Percentiles rank a stretch among this genome's conserved stretches.
These are phyloP conservation scores for Pogonocichla stellata DNA, from an alignment of 2,113 vertebrate genomes.

Conservation along the genomic window DNA sequence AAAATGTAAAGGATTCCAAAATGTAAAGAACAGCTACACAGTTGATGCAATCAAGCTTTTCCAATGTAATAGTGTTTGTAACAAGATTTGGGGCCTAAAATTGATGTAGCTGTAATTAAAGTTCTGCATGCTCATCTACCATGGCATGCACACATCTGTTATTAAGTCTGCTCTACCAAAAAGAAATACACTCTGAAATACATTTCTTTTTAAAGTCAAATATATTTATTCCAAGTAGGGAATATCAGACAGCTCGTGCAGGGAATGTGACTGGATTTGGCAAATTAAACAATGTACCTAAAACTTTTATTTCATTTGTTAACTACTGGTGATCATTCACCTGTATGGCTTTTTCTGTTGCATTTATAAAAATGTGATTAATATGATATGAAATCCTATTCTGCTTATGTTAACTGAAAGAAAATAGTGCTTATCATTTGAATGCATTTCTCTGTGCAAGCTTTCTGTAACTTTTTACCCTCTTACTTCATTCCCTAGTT, in stretches of 20 bases:
- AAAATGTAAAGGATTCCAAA: not conserved
- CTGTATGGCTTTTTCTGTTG: not conserved
- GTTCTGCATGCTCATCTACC: not conserved
- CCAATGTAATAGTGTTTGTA: conserved; percentile 22
- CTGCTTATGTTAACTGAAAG: not conserved
- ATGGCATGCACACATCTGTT: not conserved
- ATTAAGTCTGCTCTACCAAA: not conserved
- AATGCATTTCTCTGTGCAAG: not conserved
- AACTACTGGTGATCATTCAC: not conserved
- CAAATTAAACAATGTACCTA: not conserved
- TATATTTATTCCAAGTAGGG: not conserved
- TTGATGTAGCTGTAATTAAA: conserved; percentile 37
- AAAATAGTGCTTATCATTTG: not conserved
- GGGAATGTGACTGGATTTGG: not conserved
- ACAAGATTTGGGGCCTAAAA: conserved; percentile 19
- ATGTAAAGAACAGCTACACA: not conserved
- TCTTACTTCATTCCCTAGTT: not conserved
- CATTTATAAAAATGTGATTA: not conserved
- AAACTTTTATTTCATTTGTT: not conserved
- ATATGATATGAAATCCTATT: not conserved
- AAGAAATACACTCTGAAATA: not conserved
- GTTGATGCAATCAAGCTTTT: conserved; percentile 8
- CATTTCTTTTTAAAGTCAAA: not conserved
- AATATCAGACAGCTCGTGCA: not conserved
- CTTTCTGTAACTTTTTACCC: not conserved